A percentile compares a stretch with the other conserved stretches of the same genome.
These are phyloP conservation scores for Archilochus colubris DNA, from an alignment of 2,113 vertebrate genomes.

Conservation along the genomic window DNA sequence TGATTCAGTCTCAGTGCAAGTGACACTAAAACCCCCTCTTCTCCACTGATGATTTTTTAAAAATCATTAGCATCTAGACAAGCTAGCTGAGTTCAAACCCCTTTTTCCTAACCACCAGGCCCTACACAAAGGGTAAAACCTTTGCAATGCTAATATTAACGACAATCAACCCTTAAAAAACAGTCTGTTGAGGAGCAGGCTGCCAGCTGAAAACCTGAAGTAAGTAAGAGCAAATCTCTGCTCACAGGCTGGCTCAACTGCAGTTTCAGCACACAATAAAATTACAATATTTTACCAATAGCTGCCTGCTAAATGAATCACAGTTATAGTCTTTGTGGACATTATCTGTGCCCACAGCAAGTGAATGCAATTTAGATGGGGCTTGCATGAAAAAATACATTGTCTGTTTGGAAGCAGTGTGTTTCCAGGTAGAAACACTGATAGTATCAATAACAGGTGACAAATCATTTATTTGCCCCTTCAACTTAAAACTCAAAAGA, in stretches of 20 bases:
- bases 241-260: neutral
- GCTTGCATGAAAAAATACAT: neutral
- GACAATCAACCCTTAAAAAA: neutral
- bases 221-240: neutral
- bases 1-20: neutral
- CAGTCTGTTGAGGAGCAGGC: neutral
- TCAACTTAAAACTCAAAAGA: neutral
- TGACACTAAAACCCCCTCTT: neutral
- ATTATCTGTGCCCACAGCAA: neutral
- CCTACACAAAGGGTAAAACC: neutral
- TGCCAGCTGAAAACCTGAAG: neutral
- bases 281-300: neutral
- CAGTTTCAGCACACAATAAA: neutral
- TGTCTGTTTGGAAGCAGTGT: neutral
- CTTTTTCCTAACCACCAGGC: neutral
- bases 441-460: neutral
- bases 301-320: neutral
- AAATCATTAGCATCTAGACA: neutral
- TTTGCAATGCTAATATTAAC: neutral
- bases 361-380: neutral
- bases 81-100: neutral
- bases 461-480: neutral
- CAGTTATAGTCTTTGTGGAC: neutral
- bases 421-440: neutral
- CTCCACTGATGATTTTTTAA: neutral